Evolutionary conservation across 1,140 invertebrate genomes (phyloP).

Genomic region (Samia ricini): DNA sequence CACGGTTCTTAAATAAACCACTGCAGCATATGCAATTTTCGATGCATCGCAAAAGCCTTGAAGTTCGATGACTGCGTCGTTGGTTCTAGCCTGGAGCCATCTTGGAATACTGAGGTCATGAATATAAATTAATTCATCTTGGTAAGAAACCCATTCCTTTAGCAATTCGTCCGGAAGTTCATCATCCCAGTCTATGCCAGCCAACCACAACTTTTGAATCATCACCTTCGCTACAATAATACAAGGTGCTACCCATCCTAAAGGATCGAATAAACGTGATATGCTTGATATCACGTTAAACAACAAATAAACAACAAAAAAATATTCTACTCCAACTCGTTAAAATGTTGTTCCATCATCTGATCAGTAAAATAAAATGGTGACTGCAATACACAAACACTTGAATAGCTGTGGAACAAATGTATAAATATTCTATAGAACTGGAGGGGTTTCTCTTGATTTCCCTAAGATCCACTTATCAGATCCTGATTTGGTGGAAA

Average conservation of each 20-base stretch:
- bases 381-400: no score
- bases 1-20: neutral
- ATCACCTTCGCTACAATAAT: conserved; percentile 18
- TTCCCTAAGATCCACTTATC: no score
- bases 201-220: conserved; percentile 20
- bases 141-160: neutral
- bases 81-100: neutral
- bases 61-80: neutral
- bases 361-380: no score
- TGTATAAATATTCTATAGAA: no score
- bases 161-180: conserved; percentile 13
- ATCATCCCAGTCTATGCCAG: conserved; percentile 18
- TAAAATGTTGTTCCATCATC: no score
- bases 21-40: neutral
- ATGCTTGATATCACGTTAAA: conserved; percentile 12
- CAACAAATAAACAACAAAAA: no score
- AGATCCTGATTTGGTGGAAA: no score
- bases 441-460: no score
- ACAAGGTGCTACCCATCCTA: conserved; percentile 19
- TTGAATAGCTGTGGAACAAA: no score
- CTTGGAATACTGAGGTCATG: no score
- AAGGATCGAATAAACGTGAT: conserved; percentile 13
- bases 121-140: neutral
- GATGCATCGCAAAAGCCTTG: conserved; percentile 22
- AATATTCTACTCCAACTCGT: no score